Evolutionary conservation across 2,113 vertebrate genomes (phyloP).

Genomic region (Canis aureus): DNA sequence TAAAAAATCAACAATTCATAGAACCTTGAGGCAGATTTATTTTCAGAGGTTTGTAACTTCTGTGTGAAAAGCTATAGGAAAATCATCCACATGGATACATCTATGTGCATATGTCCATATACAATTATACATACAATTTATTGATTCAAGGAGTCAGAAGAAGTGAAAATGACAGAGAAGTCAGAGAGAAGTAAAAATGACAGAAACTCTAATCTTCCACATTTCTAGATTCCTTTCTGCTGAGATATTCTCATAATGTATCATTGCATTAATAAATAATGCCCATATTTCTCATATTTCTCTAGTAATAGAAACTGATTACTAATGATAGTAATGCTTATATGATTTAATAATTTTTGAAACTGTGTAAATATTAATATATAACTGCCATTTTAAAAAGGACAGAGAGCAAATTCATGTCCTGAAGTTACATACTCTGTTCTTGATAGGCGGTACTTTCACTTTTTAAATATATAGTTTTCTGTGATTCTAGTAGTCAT

Average conservation of each 20-base stretch:
- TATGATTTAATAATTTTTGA: background rate
- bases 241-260: background rate
- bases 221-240: background rate
- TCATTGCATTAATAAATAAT: background rate
- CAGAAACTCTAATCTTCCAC: background rate
- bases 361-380: background rate
- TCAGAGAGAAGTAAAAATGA: background rate
- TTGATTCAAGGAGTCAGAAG: background rate
- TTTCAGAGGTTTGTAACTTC: background rate
- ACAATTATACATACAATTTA: background rate
- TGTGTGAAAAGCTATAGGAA: background rate
- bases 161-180: background rate
- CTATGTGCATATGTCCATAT: background rate
- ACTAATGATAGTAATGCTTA: background rate
- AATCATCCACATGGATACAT: background rate
- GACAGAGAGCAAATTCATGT: background rate
- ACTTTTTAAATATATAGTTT: background rate
- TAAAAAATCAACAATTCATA: background rate
- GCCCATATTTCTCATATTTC: background rate
- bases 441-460: background rate
- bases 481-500: background rate
- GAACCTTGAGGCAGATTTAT: background rate
- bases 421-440: background rate
- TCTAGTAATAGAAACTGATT: background rate
- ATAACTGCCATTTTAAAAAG: background rate